Base-by-base conservation (phyloP, 2,888 invertebrate species). In the Diabrotica balteata region DNA sequence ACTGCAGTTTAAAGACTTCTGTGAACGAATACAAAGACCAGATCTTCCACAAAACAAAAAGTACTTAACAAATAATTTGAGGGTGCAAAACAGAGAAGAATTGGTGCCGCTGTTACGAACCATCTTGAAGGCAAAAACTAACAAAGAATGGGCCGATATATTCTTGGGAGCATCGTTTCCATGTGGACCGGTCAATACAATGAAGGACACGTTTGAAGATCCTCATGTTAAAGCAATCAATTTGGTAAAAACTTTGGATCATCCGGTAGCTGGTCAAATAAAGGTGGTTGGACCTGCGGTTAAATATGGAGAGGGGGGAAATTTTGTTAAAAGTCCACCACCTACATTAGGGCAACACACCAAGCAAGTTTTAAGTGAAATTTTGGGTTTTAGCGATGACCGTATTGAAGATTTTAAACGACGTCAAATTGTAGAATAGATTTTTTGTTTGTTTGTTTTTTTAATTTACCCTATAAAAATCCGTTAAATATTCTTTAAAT, bases 281-380 rank as follows among this genome's bases (percentile, higher is more conserved):
- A 93, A 91, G 81, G 84, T 95, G 7, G 93, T 95, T 53, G 96
- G 94, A 0, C 96, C 97, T 1, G 91, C 97, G 0, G 97, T 97
- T 0, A 87, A 86, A 54, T 98, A 90, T 80, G 93, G 93, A 75
- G 88, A 88, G 60, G 90, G 91, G 0, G 88, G 88, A 0, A 94
- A 95, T 80, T 83, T 85, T 71, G 89, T 91, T 0, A 87, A 92
- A 66, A 85, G 85, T 4, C 88, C 95, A 0, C 97, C 98, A 0
- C 98, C 98, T 0, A 83, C 86, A 7, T 84, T 97, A 43, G 98
- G 97, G 0, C 90, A 98, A 81, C 97, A 98, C 79, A 97, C 98
- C 0, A 85, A 86, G 67, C 88, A 92, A 75, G 87, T 98, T 59
- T 85, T 98, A 50, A 82, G 84, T n/a, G 84, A 88, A 68, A 80